Conservation (phyloP, 2,113 vertebrate genomes). For the Thunnus maccoyii region DNA sequence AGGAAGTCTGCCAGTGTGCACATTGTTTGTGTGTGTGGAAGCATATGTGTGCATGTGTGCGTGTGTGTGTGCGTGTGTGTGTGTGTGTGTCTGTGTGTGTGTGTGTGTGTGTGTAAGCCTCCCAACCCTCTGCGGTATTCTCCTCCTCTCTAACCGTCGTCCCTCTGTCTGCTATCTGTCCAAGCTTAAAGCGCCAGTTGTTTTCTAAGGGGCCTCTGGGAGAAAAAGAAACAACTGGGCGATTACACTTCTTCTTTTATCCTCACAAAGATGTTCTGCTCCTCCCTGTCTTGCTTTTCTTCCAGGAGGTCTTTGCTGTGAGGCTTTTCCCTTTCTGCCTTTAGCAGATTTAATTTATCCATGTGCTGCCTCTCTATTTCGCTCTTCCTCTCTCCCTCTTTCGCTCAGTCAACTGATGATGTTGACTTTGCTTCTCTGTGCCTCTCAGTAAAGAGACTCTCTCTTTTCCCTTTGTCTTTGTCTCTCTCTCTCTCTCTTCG, state of each 20-base stretch:
- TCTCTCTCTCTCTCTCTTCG: slow-evolving; percentile 1
- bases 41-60: neutral
- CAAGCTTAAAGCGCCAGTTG: slow-evolving; percentile 79
- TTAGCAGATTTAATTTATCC: slow-evolving; percentile 65
- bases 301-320: slow-evolving; percentile 71
- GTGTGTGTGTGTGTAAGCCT: slow-evolving; percentile 14
- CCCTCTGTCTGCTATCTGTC: slow-evolving; percentile 79
- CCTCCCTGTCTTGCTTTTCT: slow-evolving; percentile 67
- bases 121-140: slow-evolving; percentile 65
- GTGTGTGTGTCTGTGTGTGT: slow-evolving; percentile 3
- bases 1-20: slow-evolving; percentile 17
- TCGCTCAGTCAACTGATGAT: slow-evolving; percentile 44
- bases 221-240: slow-evolving; percentile 77
- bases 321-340: slow-evolving; percentile 64
- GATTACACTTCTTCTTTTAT: slow-evolving; percentile 78
- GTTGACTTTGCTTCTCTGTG: slow-evolving; percentile 54
- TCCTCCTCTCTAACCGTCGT: slow-evolving; percentile 70
- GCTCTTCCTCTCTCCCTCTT: slow-evolving; percentile 34
- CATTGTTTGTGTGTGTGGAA: slow-evolving; percentile 10
- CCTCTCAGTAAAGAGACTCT: slow-evolving; percentile 40
- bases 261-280: slow-evolving; percentile 70
- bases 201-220: slow-evolving; percentile 74
- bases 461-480: slow-evolving; percentile 29
- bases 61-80: slow-evolving; percentile 7
- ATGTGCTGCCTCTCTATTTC: slow-evolving; percentile 36